Percentiles rank a stretch among this genome's conserved stretches.
phyloP scores from a whole-genome alignment of 2,797 vertebrate genomes.

The Zalophus californianus region DNA sequence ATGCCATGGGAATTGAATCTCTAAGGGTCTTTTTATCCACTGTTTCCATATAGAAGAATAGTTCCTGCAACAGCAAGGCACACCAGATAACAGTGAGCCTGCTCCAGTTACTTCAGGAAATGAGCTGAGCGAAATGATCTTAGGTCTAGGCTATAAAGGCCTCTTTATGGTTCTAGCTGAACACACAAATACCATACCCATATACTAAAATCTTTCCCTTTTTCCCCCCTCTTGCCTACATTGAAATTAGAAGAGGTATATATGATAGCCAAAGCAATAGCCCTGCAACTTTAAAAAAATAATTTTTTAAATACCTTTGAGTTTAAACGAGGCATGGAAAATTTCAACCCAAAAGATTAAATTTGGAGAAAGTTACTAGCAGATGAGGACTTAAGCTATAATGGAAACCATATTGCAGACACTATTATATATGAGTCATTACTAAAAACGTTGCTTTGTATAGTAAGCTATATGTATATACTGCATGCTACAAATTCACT shows the following conservation, averaged over 20 bases:
- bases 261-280: constrained; percentile 64
- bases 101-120: background rate
- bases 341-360: constrained; percentile 75
- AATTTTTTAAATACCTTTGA: constrained; percentile 67
- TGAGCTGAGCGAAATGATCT: background rate
- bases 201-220: background rate
- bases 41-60: background rate
- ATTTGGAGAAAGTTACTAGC: constrained; percentile 76
- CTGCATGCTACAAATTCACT: constrained; percentile 23
- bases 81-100: background rate
- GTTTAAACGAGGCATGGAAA: constrained; percentile 76
- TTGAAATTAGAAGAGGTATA: constrained; percentile 61
- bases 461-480: background rate
- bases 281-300: constrained; percentile 84
- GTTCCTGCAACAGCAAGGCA: background rate
- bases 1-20: background rate
- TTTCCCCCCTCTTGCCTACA: background rate
- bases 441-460: constrained; percentile 40
- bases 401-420: constrained; percentile 74
- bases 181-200: background rate
- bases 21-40: background rate
- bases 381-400: constrained; percentile 69
- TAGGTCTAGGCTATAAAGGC: background rate
- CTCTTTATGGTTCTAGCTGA: background rate
- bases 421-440: constrained; percentile 62